Percentiles rank a stretch among this genome's conserved stretches.
Evolutionary conservation across 2,888 invertebrate genomes (phyloP).

Genomic region (Cephus sareptanus): DNA sequence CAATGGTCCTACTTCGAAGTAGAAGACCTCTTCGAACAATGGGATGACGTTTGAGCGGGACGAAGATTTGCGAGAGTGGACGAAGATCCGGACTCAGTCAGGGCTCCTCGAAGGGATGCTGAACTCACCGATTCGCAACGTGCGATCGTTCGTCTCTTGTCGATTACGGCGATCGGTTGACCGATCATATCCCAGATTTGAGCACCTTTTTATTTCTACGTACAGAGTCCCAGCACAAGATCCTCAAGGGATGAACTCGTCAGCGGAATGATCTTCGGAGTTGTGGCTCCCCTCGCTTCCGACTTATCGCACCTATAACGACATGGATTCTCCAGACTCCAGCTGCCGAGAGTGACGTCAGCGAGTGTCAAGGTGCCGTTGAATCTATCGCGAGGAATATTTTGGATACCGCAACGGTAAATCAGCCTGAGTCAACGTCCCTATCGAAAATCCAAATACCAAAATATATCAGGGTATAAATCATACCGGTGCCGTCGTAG

Average conservation of each 20-base stretch:
- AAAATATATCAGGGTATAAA: constrained; percentile 46
- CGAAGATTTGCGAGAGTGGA: not conserved
- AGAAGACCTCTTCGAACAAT: constrained; percentile 29
- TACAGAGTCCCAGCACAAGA: not conserved
- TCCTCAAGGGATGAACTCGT: not conserved
- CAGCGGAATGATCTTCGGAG: not conserved
- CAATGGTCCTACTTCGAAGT: constrained; percentile 37
- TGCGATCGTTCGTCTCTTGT: too few relatives aligned
- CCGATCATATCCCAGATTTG: not conserved
- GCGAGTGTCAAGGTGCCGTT: not conserved
- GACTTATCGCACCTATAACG: not conserved
- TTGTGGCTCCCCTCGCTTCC: not conserved
- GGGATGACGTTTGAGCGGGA: not conserved
- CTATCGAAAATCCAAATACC: constrained; percentile 46
- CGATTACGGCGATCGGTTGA: not conserved
- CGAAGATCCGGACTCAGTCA: not conserved
- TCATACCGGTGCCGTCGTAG: constrained; percentile 29
- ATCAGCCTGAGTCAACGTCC: not conserved
- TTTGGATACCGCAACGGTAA: not conserved
- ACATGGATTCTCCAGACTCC: too few relatives aligned
- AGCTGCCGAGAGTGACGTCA: not conserved
- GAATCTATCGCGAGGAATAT: not conserved
- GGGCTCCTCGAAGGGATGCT: not conserved
- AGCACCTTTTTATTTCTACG: not conserved
- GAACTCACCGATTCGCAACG: not conserved